phyloP scores from a whole-genome alignment of 2,888 invertebrate genomes.

The Alloscopus bannaensis region DNA sequence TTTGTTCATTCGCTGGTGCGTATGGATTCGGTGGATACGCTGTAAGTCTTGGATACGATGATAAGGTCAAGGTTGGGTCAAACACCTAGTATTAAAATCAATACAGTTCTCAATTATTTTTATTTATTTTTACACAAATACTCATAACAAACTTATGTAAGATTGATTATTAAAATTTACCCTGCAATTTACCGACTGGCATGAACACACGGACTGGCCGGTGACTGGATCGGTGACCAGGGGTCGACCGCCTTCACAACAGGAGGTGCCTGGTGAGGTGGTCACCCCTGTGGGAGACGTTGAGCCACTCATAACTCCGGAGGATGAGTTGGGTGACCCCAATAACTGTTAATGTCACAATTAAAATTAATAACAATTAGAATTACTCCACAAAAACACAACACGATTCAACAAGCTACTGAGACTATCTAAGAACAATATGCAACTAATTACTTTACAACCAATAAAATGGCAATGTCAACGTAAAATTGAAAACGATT shows the following conservation, averaged over 20 bases:
- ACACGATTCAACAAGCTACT: too few relatives aligned
- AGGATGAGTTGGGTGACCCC: constrained; percentile 72
- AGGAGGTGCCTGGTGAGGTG: constrained; percentile 76
- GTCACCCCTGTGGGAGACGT: constrained; percentile 74
- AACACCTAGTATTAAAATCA: too few relatives aligned
- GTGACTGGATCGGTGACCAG: constrained; percentile 95
- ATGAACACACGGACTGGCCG: constrained; percentile 94
- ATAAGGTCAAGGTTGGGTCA: constrained; percentile 90
- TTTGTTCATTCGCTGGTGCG: constrained; percentile 90
- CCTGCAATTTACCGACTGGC: too few relatives aligned
- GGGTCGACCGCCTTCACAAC: constrained; percentile 94
- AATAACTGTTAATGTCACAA: constrained; percentile 66
- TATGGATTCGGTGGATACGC: constrained; percentile 84
- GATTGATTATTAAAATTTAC: too few relatives aligned
- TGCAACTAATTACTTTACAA: not conserved
- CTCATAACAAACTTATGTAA: too few relatives aligned
- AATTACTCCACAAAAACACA: too few relatives aligned
- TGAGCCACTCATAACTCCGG: constrained; percentile 73
- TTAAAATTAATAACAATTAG: too few relatives aligned
- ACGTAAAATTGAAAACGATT: too few relatives aligned
- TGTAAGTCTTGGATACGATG: constrained; percentile 87
- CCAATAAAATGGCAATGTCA: too few relatives aligned
- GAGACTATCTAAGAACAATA: too few relatives aligned
- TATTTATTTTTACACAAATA: too few relatives aligned
- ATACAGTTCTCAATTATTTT: too few relatives aligned